Conservation (phyloP, 2,113 vertebrate species). For the Protobothrops mucrosquamatus region DNA sequence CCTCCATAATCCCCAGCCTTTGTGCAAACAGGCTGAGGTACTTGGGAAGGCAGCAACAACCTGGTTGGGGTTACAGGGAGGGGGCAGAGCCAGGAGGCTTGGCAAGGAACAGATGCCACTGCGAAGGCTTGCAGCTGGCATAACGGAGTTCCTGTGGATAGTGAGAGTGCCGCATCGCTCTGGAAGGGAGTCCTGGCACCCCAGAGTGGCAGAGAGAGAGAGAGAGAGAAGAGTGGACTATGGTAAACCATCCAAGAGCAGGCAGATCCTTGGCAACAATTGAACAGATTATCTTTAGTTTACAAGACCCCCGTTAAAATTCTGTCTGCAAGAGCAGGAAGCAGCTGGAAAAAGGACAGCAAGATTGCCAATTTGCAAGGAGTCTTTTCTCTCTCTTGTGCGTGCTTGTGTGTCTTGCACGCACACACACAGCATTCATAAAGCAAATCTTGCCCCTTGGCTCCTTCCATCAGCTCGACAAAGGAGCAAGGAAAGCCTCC, state of each 20-base stretch:
- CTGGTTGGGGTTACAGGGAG: background rate
- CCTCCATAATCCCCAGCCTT: background rate
- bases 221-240: background rate
- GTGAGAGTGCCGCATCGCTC: background rate
- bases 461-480: background rate
- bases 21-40: too few species aligned
- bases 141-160: background rate
- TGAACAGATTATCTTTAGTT: constrained; percentile 48
- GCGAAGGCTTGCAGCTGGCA: background rate
- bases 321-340: constrained; percentile 27
- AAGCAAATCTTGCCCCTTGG: background rate
- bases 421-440: background rate
- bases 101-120: background rate
- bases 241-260: background rate
- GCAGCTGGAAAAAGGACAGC: constrained; percentile 44
- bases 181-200: background rate
- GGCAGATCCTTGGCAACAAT: constrained; percentile 16
- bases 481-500: background rate
- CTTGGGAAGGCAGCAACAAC: background rate
- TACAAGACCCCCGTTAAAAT: constrained; percentile 41
- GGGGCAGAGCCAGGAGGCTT: background rate
- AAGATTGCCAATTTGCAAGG: constrained; percentile 11
- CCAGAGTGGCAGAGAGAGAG: background rate
- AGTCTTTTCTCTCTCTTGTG: background rate
- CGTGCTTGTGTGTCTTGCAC: too few species aligned